Evolutionary conservation across 30 jellyfish, hydroid and myxozoan species (phyloP), one percentile per base, ranked within the genome.

Genomic region (Aurelia aurita complex sp. Pacific): DNA sequence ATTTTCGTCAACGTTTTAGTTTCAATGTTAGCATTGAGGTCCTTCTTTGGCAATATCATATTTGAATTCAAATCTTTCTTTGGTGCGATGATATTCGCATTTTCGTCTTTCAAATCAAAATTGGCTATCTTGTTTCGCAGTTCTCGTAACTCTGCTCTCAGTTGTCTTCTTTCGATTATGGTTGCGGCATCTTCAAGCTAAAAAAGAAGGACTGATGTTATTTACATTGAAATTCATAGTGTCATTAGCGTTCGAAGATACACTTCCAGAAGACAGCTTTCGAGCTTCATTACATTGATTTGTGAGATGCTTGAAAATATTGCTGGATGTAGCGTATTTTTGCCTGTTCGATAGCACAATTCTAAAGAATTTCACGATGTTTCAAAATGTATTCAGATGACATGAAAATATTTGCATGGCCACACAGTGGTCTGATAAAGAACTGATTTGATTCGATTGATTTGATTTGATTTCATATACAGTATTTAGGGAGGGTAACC

Each of bases 101-200:
- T 86, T 69, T 73, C 86, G 54, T 86, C 96, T 33, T 54, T 67
- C 74, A 73, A 19, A 43, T 34, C 66, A 55, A 64, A 67, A 11
- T 57, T 77, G 32, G 85, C 67, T 8, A 86, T 66, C 51, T 66
- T 46, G 68, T 33, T 64, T 18, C 96, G 89, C 12, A 86, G 12
- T 67, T 86, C 96, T 59, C 96, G 86, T 35, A 86, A 66, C 66
- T 86, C 96, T 32, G 90, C 86, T 38, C 96, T 73, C 13, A 86
- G 14, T 18, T 68, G 67, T 55, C 89, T 76, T 67, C 96, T 36
- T 46, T 86, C 96, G 19, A 83, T 18, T 33, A 73, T 62, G 34
- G 87, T 66, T 3, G 63, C 85, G 5, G 96, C 96, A 69, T 86
- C 96, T 76, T 77, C 96, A 50, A 86, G 96, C 96, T 86, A 69